Evolutionary conservation across 2,797 vertebrate genomes (phyloP).

Genomic region (Botia almorhae): DNA sequence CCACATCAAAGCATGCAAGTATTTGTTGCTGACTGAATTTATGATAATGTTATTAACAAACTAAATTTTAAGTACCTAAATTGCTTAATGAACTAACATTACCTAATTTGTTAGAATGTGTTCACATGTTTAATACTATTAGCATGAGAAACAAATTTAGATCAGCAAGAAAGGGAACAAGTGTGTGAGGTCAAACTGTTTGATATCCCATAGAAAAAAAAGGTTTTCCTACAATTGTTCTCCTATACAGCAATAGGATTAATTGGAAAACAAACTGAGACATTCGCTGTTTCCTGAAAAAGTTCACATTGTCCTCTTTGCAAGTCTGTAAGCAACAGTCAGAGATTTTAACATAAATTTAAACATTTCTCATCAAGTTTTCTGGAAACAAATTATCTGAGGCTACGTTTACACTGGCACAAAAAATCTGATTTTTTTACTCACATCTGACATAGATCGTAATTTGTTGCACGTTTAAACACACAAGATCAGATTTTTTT

Average conservation of each 20-base stretch:
- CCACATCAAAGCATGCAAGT: neutral
- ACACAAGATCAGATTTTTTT: too few species aligned
- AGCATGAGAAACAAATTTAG: neutral
- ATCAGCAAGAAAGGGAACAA: neutral
- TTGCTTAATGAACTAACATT: conserved; percentile 19
- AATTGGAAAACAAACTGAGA: neutral
- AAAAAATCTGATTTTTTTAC: too few species aligned
- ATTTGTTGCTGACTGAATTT: conserved; percentile 19
- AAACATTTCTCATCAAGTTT: too few species aligned
- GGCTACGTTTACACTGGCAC: too few species aligned
- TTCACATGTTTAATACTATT: conserved; percentile 5
- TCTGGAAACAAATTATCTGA: neutral
- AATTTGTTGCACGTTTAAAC: too few species aligned
- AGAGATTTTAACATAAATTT: neutral
- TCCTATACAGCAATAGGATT: neutral
- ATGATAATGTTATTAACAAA: conserved; percentile 6
- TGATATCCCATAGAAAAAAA: neutral
- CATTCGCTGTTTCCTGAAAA: too few species aligned
- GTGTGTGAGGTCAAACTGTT: neutral
- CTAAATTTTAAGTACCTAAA: conserved; percentile 9
- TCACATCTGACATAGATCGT: too few species aligned
- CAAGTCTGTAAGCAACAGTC: neutral
- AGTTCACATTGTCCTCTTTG: neutral
- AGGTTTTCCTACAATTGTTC: neutral
- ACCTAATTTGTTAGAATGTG: conserved; percentile 21